Evolutionary conservation across 1,140 invertebrate species (phyloP).

Genomic region (Mesaphorura yosii): DNA sequence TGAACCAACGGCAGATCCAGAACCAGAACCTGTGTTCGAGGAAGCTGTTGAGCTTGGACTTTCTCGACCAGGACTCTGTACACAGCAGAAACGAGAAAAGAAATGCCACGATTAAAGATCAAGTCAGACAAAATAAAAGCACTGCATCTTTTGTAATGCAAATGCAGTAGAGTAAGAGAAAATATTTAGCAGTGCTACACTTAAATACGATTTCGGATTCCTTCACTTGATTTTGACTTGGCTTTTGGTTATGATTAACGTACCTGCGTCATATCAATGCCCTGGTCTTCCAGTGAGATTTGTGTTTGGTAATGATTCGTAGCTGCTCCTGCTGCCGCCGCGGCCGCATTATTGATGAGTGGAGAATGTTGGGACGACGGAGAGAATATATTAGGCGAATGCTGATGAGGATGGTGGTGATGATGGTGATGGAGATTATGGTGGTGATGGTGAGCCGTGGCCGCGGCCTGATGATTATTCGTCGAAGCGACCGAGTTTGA

Average conservation of each 20-base stretch:
- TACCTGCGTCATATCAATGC: constrained; percentile 50
- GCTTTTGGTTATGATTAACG: no score
- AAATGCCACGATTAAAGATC: not conserved
- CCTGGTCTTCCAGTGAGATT: constrained; percentile 46
- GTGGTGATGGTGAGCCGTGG: constrained; percentile 2
- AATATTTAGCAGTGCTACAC: no score
- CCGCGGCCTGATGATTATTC: not conserved
- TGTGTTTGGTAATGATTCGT: constrained; percentile 26
- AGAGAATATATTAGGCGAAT: constrained; percentile 5
- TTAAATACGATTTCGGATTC: no score
- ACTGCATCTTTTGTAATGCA: no score
- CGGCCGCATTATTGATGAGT: no score
- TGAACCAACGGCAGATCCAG: constrained; percentile 31
- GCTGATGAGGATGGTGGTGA: constrained; percentile 3
- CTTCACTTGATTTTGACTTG: no score
- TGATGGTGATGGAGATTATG: constrained; percentile 7
- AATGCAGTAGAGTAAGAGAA: no score
- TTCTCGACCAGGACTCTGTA: constrained; percentile 71
- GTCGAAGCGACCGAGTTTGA: no score
- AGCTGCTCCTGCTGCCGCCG: no score
- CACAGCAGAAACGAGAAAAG: constrained; percentile 12
- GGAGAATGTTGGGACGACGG: not conserved
- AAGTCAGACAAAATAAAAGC: not conserved
- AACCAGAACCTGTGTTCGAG: constrained; percentile 36
- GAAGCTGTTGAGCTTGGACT: constrained; percentile 78